Conservation (phyloP, 2,888 invertebrate genomes). For the Lycocerus yunnanus region DNA sequence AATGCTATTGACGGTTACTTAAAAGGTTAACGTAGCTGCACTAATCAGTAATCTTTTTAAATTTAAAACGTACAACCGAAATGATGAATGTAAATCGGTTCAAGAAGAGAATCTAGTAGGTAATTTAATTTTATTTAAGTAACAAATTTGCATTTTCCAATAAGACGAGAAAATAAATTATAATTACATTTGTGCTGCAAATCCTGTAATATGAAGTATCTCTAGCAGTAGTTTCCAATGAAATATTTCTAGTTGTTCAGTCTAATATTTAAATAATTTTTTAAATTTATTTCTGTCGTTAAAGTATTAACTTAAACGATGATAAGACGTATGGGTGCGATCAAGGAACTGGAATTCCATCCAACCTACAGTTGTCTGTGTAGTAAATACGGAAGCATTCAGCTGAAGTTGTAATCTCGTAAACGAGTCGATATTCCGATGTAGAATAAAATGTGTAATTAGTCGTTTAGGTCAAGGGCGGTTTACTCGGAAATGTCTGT, state of each 20-base stretch:
- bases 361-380: background rate
- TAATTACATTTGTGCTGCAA: background rate
- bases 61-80: background rate
- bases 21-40: constrained; percentile 53
- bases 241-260: background rate
- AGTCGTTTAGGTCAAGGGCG: constrained; percentile 31
- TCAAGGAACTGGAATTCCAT: background rate
- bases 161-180: background rate
- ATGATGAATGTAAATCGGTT: background rate
- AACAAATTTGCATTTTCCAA: background rate
- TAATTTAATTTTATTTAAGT: constrained; percentile 1
- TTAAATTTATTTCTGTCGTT: constrained; percentile 21
- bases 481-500: constrained; percentile 28
- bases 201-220: too few relatives aligned
- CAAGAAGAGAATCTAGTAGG: background rate
- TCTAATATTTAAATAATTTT: constrained; percentile 27
- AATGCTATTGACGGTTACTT: constrained; percentile 46
- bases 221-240: too few relatives aligned
- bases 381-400: constrained; percentile 28
- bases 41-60: constrained; percentile 42
- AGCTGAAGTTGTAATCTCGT: constrained; percentile 30
- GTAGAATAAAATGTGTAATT: constrained; percentile 26
- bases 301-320: constrained; percentile 26
- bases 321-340: constrained; percentile 13
- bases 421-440: constrained; percentile 27